A percentile compares a stretch with the other conserved stretches of the same genome.
Evolutionary conservation across 2,113 vertebrate genomes (phyloP).

Genomic region (Archocentrus centrarchus): DNA sequence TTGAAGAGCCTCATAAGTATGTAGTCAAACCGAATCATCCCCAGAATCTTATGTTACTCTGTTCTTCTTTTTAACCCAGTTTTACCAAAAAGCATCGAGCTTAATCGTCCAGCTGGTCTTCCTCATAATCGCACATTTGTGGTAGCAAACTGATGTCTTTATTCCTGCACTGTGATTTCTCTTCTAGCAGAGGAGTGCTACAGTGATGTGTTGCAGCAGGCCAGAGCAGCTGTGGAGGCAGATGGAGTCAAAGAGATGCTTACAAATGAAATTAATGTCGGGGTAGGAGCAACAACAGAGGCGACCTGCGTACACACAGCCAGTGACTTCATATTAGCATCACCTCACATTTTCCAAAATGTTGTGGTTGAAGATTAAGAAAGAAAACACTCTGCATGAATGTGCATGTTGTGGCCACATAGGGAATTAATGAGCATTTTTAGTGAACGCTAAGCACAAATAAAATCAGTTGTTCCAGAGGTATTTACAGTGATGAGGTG

Average conservation of each 20-base stretch:
- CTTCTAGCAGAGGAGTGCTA: conserved; percentile 47
- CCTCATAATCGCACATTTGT: neutral
- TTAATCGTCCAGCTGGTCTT: neutral
- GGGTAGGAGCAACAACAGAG: conserved; percentile 1
- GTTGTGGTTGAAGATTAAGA: no score
- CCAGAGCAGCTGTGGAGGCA: conserved; percentile 40
- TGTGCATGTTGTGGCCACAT: no score
- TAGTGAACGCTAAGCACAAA: no score
- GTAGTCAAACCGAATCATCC: no score
- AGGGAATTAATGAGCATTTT: no score
- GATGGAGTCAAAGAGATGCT: conserved; percentile 1
- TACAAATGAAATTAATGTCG: neutral
- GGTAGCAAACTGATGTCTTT: no score
- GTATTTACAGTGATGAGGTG: no score
- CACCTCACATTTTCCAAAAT: no score
- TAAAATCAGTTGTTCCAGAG: no score
- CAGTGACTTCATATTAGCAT: no score
- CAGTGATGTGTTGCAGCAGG: conserved; percentile 42
- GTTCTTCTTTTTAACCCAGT: neutral
- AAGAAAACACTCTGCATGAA: no score
- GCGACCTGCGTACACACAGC: neutral
- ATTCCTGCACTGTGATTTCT: neutral
- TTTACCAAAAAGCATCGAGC: neutral
- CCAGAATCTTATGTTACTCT: neutral
- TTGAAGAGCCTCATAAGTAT: no score